Base-by-base conservation (phyloP, 2,888 invertebrate species). In the Agelastica alni region DNA sequence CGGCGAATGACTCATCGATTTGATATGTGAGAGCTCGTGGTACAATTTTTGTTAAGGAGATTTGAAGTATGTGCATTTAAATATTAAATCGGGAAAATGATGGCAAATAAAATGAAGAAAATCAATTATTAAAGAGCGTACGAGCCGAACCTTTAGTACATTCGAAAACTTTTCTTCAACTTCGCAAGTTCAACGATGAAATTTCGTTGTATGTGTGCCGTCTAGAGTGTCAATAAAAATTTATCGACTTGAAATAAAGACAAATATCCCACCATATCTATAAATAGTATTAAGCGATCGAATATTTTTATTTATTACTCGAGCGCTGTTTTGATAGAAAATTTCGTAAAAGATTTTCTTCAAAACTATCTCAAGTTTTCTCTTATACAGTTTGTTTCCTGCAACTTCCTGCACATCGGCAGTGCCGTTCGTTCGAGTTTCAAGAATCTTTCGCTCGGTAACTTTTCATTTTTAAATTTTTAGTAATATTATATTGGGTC, bases 221-320 rank as follows among this genome's bases (percentile, higher is more conserved):
- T 39, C 48, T 48, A 20, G 20, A 42, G 45, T 51, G 46, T 36
- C 51, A 16, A 51, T 51, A 55, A 51, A 55, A 55, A 55, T 55
- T 55, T 51, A 51, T 55, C 14, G 51, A 41, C 34, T 46, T 12
- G 37, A 51, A 55, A 44, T 49, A 54, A 45, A 54, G 45, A 45
- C 54, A 55, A 55, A 46, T 49, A 46, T 32, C 55, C 46, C 31
- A 18, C 34, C 46, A 26, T 46, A 55, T 55, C 55, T 55, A 51
- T 51, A 55, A 55, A 55, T 55, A 51, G 51, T 55, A 55, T 55
- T 46, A 37, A 51, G 46, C 34, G 13, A 46, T 51, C 36, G 13
- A 22, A 32, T 55, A 51, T 55, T 51, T n/a, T 55, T 55, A 54
- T 54, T 54, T 54, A 39, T n/a, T 55, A 30, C 32, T 16, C 18